Evolutionary conservation across 2,113 vertebrate genomes (phyloP).

Genomic region (Cisticola juncidis): DNA sequence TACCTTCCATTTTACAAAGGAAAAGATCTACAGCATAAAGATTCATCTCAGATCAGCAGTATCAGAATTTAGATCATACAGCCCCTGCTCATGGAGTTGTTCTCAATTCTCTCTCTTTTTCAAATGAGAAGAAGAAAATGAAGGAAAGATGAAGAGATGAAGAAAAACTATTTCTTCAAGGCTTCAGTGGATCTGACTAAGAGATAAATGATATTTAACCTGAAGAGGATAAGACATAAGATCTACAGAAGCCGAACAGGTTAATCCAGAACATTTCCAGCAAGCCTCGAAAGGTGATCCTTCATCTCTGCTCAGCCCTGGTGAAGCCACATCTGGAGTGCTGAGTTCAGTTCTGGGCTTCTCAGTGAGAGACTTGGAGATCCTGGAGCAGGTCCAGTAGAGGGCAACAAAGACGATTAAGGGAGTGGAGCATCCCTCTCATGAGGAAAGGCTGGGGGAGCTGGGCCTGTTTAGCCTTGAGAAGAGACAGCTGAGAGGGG

Average conservation of each 20-base stretch:
- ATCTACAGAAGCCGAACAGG: background rate
- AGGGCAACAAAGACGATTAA: background rate
- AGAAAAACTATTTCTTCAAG: background rate
- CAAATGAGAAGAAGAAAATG: background rate
- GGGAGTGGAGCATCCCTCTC: background rate
- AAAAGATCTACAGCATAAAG: background rate
- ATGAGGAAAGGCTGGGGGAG: background rate
- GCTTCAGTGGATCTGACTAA: background rate
- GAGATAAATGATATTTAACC: background rate
- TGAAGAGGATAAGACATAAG: background rate
- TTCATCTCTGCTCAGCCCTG: background rate
- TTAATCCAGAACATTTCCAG: background rate
- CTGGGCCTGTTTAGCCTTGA: rapidly evolving
- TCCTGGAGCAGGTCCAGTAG: background rate
- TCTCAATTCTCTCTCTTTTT: background rate
- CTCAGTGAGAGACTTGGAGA: background rate
- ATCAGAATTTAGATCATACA: background rate
- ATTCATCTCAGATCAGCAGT: background rate
- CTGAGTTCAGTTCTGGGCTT: background rate
- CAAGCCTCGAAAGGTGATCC: rapidly evolving
- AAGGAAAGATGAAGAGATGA: background rate
- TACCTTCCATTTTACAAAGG: background rate
- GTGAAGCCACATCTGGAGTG: background rate
- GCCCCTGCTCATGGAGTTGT: background rate
- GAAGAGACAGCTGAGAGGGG: background rate